These are phyloP conservation scores for Neodiprion lecontei DNA, from an alignment of 1,140 invertebrate genomes.

Conservation along the genomic window DNA sequence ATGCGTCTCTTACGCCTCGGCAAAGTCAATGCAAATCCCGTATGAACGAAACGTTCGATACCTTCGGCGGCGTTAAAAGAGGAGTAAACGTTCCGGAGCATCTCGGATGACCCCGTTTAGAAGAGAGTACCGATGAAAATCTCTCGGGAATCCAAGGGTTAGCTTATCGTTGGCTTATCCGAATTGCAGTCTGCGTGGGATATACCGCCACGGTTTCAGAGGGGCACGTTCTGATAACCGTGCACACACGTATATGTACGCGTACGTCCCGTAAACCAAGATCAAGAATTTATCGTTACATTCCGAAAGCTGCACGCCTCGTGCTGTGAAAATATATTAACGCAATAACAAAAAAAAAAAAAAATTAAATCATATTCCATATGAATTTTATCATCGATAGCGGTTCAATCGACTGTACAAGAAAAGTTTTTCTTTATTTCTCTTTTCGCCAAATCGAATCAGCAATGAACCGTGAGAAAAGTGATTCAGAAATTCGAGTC, in stretches of 20 bases:
- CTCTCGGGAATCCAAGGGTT: constrained; percentile 1
- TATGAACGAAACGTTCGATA: not conserved
- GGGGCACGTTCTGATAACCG: not conserved
- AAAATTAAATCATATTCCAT: no score
- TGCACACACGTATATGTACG: no score
- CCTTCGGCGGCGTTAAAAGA: not conserved
- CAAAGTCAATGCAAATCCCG: no score
- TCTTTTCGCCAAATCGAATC: no score
- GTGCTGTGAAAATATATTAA: not conserved
- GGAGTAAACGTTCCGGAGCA: not conserved
- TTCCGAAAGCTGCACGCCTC: not conserved
- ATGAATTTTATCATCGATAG: no score
- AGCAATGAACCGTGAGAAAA: no score
- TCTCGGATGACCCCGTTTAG: not conserved
- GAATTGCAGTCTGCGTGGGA: not conserved
- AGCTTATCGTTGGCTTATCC: constrained; percentile 7
- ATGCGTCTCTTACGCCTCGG: no score
- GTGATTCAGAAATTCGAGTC: no score
- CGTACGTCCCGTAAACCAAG: no score
- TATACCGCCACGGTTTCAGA: not conserved
- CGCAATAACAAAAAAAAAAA: not conserved
- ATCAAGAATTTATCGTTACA: no score
- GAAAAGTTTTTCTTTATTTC: no score
- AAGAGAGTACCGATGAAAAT: not conserved
- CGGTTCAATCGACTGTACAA: no score